Percentiles rank a stretch among this genome's conserved stretches.
These are phyloP conservation scores for Anas acuta DNA, from an alignment of 2,797 vertebrate species.

Conservation along the genomic window DNA sequence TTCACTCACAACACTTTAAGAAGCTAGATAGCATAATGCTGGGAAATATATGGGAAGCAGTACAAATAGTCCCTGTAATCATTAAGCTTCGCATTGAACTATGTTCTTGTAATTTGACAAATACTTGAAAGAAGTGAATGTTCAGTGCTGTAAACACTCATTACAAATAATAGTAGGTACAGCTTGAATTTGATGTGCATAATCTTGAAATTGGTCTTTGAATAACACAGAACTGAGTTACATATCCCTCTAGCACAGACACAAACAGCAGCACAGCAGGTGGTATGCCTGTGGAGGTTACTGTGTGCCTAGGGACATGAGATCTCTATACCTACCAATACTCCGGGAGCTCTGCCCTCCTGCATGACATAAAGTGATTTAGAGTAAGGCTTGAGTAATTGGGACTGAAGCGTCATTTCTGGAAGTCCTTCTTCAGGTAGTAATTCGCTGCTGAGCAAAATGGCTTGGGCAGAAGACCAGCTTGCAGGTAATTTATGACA, in stretches of 20 bases:
- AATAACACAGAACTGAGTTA: not conserved
- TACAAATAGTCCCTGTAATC: not conserved
- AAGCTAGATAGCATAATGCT: not conserved
- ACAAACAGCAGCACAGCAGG: accelerated
- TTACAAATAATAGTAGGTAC: not conserved
- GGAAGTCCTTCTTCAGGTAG: not conserved
- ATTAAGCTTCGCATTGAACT: not conserved
- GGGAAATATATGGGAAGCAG: not conserved
- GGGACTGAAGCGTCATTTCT: not conserved
- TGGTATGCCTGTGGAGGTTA: not conserved
- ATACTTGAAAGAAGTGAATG: not conserved
- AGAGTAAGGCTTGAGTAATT: not conserved
- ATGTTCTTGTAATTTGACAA: not conserved
- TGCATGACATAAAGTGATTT: not conserved
- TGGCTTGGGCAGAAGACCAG: not conserved
- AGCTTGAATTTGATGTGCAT: not conserved
- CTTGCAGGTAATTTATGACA: conserved; percentile 8
- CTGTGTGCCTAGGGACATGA: not conserved
- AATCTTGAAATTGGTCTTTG: not conserved
- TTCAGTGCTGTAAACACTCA: not conserved
- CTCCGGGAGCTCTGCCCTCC: not conserved
- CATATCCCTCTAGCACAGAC: accelerated
- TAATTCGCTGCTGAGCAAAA: conserved; percentile 20
- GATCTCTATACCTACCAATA: not conserved
- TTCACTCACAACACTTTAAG: not conserved